Evolutionary conservation across 1,140 invertebrate species (phyloP).

Genomic region (Lamellibrachia luymesi): DNA sequence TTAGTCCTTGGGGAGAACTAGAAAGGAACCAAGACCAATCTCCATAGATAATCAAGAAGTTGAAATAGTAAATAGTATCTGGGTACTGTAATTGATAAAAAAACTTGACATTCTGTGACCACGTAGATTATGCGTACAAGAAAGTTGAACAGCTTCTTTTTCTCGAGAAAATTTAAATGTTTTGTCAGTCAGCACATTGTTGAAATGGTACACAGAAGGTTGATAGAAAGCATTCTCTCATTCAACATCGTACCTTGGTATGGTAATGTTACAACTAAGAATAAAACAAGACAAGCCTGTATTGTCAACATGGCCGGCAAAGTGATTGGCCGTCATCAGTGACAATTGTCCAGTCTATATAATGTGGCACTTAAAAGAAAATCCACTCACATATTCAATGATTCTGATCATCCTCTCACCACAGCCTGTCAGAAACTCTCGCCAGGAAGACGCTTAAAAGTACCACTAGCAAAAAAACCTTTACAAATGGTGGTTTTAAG

Average conservation of each 20-base stretch:
- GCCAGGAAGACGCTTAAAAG: background rate
- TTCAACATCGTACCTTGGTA: background rate
- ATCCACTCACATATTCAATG: background rate
- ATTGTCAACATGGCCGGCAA: background rate
- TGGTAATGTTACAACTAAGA: background rate
- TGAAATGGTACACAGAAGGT: background rate
- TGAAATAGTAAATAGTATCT: background rate
- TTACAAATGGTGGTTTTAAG: too few species aligned
- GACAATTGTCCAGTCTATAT: background rate
- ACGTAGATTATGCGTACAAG: background rate
- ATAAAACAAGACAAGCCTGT: background rate
- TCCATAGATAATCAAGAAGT: background rate
- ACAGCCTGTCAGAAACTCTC: background rate
- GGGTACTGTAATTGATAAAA: background rate
- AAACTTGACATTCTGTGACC: background rate
- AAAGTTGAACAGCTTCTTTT: background rate
- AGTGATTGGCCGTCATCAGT: background rate
- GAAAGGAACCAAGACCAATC: too few species aligned
- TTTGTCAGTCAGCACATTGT: background rate
- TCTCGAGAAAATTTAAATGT: too few species aligned
- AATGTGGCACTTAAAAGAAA: background rate
- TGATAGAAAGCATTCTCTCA: background rate
- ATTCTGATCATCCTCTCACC: background rate
- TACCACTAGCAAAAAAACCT: too few species aligned
- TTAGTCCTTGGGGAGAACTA: background rate